Evolutionary conservation across 2,113 vertebrate genomes (phyloP), one percentile per base, ranked within the genome.

Genomic region (Rhinolophus ferrumequinum): DNA sequence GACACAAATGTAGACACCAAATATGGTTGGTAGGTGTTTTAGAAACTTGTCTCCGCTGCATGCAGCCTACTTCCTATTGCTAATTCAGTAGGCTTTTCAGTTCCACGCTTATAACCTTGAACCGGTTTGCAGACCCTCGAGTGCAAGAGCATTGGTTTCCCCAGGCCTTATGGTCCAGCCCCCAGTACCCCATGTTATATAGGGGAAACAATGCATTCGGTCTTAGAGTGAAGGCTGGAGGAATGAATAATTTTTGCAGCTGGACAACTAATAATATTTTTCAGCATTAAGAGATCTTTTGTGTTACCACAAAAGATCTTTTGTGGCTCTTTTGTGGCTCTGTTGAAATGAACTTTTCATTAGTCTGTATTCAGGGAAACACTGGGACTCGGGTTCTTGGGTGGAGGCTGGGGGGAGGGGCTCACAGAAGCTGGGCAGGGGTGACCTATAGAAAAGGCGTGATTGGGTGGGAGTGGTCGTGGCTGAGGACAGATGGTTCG

Each of bases 281-380:
- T 38, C 30, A 84, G 50, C 47, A 50, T 82, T 56, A 80, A 87
- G 69, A 86, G 44, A 76, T 95, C 30, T 88, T 83, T 33, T 86
- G 15, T 82, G 64, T 54, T 93, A 30, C 18, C 72, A 90, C n/a
- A n/a, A n/a, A n/a, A n/a, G n/a, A 41, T 41, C 3, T 41, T 41
- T 41, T 41, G 41, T 41, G 41, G 41, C 41, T 41, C 41, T 41
- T 41, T 44, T 44, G 22, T 58, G 72, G 11, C 38, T 84, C 38
- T 83, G 24, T 72, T 93, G 47, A 62, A 90, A 89, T 60, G 30
- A 90, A 88, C 44, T 92, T 96, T 58, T 28, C 44, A 72, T 81
- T 58, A 60, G 4, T 73, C 5, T 77, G 3, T 47, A 76, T 67
- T 88, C 38, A n/a, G 44, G 33, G 35, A 80, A 93, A 54, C 18